Base-by-base conservation (phyloP, 2,888 invertebrate genomes). In the Lampropteryx suffumata region DNA sequence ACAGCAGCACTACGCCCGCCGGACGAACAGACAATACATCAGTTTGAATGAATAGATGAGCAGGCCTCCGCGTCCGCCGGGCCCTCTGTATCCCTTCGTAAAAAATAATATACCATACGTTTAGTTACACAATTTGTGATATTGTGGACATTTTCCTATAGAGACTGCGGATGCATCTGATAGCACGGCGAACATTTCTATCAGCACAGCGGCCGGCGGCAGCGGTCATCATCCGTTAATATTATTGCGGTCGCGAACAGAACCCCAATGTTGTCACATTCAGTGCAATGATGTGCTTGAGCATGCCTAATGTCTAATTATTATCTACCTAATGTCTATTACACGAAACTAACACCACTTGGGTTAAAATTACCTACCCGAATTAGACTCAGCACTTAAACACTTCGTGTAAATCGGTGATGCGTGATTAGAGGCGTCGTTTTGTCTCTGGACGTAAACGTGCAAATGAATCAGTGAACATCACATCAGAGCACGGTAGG, bases 21-120 rank as follows among this genome's bases (percentile, higher is more conserved):
- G 24, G 6, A 32, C 24, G 32, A 27, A 43, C 42, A 34, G 27
- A 43, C 42, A 43, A 43, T 43, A 26, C 14, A 13, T 41, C 41
- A 41, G 33, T 34, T 24, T 27, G 10, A 43, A 34, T 43, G 32
- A 32, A 41, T 32, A 32, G 40, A 5, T 29, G 24, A 9, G 11
- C 28, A 14, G 17, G 30, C 21, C 11, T 30, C 11, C n/a, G 6
- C 3, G 17, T 17, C 35, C 6, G 8, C 11, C 28, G 27, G 17
- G 30, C 21, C 11, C 40, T 10, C 14, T 3, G 4, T 7, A 7
- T 8, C 24, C 41, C 43, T 2, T 1, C 21, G 35, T 28, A 11
- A 34, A 34, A 27, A 43, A 43, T 34, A 17, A 32, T n/a, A 32
- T n/a, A n/a, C n/a, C n/a, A n/a, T n/a, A n/a, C n/a, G n/a, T n/a